phyloP scores from a whole-genome alignment of 1,140 invertebrate genomes.

The Pseudomyrmex pallidus region DNA sequence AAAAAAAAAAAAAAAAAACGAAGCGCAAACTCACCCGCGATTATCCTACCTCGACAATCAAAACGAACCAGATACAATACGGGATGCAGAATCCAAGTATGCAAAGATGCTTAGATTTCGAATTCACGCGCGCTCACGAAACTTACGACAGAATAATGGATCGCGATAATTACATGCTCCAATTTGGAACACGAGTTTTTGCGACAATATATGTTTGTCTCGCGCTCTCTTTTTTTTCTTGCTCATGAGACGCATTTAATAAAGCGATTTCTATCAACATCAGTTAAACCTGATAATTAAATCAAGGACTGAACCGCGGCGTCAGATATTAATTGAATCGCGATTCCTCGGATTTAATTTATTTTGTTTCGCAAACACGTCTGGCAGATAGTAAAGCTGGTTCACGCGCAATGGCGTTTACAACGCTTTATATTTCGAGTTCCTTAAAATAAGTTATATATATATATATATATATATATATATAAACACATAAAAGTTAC shows the following conservation, averaged over 20 bases:
- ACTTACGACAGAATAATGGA: constrained; percentile 30
- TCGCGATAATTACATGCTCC: constrained; percentile 44
- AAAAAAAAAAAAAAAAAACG: constrained; percentile 44
- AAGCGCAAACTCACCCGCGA: constrained; percentile 16
- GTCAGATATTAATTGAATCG: constrained; percentile 76
- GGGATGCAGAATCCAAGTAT: neutral
- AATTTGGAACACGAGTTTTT: neutral
- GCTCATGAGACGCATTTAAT: constrained; percentile 67
- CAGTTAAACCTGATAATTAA: constrained; percentile 79
- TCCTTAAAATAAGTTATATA: too few relatives aligned
- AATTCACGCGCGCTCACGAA: neutral
- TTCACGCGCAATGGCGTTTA: constrained; percentile 26
- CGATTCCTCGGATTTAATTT: constrained; percentile 66
- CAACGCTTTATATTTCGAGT: too few relatives aligned
- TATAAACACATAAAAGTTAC: neutral
- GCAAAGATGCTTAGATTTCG: neutral
- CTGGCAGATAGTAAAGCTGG: constrained; percentile 7
- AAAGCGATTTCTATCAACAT: constrained; percentile 77
- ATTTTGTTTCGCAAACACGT: constrained; percentile 67
- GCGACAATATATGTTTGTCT: neutral
- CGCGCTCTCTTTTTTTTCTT: neutral
- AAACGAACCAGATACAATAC: constrained; percentile 22
- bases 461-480: too few relatives aligned
- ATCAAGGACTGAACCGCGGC: constrained; percentile 69
- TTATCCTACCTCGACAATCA: constrained; percentile 45